Evolutionary conservation across 2,797 vertebrate genomes (phyloP).

Genomic region (Ciconia nigra): DNA sequence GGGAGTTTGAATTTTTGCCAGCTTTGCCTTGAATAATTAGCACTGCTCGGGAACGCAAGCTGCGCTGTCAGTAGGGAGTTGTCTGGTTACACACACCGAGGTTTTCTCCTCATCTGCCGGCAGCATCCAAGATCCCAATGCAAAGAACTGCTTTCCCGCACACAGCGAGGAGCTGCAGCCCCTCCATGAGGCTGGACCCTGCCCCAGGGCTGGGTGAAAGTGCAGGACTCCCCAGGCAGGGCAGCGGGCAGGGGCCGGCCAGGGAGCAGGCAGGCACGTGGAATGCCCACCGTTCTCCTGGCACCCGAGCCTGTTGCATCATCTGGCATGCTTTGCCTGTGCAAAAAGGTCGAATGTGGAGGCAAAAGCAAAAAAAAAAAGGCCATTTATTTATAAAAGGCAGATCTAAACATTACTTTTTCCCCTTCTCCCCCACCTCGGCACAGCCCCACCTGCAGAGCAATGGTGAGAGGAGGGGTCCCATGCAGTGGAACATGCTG

Average conservation of each 20-base stretch:
- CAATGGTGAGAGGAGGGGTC: background rate
- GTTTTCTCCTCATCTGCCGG: slow-evolving; percentile 29
- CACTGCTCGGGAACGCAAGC: background rate
- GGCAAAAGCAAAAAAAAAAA: background rate
- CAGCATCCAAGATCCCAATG: slow-evolving; percentile 3
- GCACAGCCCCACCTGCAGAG: background rate
- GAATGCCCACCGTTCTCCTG: background rate
- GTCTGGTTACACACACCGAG: background rate
- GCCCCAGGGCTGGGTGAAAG: background rate
- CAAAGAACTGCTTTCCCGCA: background rate
- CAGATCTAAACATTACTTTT: background rate
- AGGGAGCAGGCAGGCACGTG: background rate
- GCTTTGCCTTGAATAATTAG: background rate
- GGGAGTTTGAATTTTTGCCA: background rate
- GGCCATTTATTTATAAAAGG: background rate
- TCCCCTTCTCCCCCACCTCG: background rate
- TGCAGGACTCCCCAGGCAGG: background rate
- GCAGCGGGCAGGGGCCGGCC: background rate
- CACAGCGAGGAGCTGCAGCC: accelerated
- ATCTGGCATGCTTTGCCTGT: background rate
- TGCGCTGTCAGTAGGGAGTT: background rate
- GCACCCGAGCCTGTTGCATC: accelerated
- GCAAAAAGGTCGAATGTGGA: background rate
- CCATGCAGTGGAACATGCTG: accelerated
- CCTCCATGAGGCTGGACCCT: background rate